Percentiles rank a stretch among this genome's conserved stretches.
Evolutionary conservation across 2,113 vertebrate species (phyloP).

Genomic region (Microtus ochrogaster): DNA sequence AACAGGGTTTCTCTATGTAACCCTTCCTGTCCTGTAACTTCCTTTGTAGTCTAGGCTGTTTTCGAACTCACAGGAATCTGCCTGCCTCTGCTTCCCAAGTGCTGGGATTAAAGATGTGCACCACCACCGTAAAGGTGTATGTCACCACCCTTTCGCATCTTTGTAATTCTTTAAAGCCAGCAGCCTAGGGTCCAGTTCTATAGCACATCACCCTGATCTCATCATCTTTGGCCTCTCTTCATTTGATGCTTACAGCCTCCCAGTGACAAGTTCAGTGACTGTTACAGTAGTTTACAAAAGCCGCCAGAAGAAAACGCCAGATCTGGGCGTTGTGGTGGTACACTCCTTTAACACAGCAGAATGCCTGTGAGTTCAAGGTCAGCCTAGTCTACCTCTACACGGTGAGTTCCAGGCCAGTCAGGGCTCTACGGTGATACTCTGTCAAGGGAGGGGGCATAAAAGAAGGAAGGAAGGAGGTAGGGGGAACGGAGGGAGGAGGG

Average conservation of each 20-base stretch:
- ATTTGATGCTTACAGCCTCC: background rate
- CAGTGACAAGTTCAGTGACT: background rate
- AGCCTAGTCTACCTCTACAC: background rate
- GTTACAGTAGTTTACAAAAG: background rate
- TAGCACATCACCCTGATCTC: background rate
- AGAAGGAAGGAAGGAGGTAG: background rate
- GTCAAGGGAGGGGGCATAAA: background rate
- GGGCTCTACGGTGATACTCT: background rate
- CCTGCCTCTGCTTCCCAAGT: too few species aligned
- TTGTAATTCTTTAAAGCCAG: background rate
- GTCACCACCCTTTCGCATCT: background rate
- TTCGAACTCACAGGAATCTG: too few species aligned
- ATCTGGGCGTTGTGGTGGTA: background rate
- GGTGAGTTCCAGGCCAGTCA: background rate
- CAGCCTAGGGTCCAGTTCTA: background rate
- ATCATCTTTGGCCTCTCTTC: background rate
- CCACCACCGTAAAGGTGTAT: too few species aligned
- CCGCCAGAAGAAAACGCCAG: background rate
- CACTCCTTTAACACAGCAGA: background rate
- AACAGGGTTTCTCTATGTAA: too few species aligned
- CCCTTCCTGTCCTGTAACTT: too few species aligned
- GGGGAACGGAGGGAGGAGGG: fast-evolving
- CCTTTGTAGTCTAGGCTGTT: too few species aligned
- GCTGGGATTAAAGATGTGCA: too few species aligned
- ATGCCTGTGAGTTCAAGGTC: background rate